These are phyloP conservation scores for Cheilosia variabilis DNA, from an alignment of 2,888 invertebrate species.

Conservation along the genomic window DNA sequence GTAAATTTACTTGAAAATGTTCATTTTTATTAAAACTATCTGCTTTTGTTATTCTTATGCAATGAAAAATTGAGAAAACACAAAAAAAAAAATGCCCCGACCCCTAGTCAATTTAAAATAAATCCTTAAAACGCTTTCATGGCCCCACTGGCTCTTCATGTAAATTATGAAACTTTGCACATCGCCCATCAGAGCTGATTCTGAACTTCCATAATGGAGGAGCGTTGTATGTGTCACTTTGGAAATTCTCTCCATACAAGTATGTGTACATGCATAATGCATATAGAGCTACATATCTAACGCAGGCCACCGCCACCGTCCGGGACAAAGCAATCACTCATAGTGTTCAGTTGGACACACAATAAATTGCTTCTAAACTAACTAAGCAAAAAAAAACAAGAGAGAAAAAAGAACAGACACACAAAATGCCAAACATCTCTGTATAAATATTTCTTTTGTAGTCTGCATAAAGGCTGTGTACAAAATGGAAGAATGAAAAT, in stretches of 20 bases:
- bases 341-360: constrained; percentile 53
- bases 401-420: constrained; percentile 11
- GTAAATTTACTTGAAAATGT: no score
- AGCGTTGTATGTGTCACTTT: constrained; percentile 16
- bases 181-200: not conserved
- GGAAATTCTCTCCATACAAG: constrained; percentile 20
- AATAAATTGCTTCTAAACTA: constrained; percentile 42
- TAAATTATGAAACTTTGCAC: not conserved
- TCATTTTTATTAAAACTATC: no score
- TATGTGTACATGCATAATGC: not conserved
- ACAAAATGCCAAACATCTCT: constrained; percentile 23
- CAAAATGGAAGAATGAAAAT: constrained; percentile 59
- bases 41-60: no score
- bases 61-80: no score
- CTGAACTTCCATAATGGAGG: no score
- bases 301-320: constrained; percentile 35
- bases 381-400: constrained; percentile 10
- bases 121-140: no score
- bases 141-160: no score
- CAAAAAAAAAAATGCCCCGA: no score
- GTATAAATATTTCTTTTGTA: constrained; percentile 58
- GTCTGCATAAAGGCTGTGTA: constrained; percentile 39
- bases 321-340: constrained; percentile 58
- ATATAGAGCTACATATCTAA: constrained; percentile 11
- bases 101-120: no score